Conservation (phyloP, 2,113 vertebrate genomes). For the Pheucticus melanocephalus region DNA sequence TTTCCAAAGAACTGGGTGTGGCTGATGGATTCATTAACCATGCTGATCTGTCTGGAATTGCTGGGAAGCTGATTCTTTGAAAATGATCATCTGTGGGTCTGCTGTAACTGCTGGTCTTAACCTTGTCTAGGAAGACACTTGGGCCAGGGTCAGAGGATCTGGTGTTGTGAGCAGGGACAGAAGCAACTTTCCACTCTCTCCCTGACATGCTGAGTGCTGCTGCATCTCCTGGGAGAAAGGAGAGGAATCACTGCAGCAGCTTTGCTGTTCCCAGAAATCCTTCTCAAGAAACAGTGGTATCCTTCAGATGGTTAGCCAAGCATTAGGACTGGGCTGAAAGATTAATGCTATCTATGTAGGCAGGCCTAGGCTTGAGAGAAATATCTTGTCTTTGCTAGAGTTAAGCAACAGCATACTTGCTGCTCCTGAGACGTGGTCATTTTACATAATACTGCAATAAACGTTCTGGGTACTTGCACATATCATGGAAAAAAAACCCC, state of each 20-base stretch:
- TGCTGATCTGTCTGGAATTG: slow-evolving; percentile 72
- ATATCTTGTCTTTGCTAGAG: background rate
- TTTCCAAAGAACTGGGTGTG: slow-evolving; percentile 73
- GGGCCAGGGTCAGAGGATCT: background rate
- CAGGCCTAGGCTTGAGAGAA: slow-evolving; percentile 14
- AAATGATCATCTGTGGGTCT: background rate
- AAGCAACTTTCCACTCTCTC: background rate
- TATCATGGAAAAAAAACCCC: rapidly evolving
- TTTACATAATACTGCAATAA: background rate
- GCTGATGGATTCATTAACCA: slow-evolving; percentile 69
- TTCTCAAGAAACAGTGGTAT: background rate
- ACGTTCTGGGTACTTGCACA: background rate
- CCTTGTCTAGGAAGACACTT: background rate
- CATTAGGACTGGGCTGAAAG: background rate
- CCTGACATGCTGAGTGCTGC: background rate
- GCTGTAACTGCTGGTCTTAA: background rate
- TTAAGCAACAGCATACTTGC: background rate
- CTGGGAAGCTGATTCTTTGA: slow-evolving; percentile 70
- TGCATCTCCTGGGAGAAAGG: background rate
- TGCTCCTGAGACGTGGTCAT: background rate
- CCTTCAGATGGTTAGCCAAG: background rate
- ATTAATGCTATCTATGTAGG: background rate
- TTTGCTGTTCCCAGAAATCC: background rate
- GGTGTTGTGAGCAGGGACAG: background rate
- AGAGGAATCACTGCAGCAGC: background rate